These are phyloP conservation scores for Columba livia DNA, from an alignment of 2,113 vertebrate genomes.

Conservation along the genomic window DNA sequence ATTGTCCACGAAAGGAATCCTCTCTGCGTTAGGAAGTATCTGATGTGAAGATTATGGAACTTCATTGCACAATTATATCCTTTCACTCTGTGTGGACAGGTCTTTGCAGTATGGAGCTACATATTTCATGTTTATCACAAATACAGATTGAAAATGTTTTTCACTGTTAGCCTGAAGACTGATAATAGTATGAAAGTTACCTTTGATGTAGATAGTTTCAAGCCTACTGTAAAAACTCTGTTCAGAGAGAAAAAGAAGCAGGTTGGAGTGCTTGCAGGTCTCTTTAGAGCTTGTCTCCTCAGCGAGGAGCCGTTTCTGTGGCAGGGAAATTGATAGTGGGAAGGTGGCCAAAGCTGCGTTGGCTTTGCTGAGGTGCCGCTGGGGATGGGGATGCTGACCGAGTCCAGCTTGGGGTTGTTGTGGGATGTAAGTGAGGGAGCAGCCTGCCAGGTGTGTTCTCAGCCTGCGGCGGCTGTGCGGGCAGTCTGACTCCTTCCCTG, in stretches of 20 bases:
- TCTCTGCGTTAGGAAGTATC: neutral
- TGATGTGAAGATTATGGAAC: neutral
- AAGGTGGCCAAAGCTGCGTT: neutral
- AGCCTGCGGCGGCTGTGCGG: neutral
- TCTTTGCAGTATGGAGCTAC: neutral
- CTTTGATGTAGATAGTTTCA: neutral
- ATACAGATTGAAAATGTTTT: neutral
- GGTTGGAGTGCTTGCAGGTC: neutral
- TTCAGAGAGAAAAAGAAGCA: neutral
- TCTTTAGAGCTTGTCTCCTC: neutral
- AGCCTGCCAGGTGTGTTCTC: neutral
- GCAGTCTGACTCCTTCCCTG: accelerated
- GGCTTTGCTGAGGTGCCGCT: neutral
- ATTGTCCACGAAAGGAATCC: neutral
- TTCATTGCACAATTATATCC: neutral
- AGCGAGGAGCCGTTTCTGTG: neutral
- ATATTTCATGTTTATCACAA: neutral
- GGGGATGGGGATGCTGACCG: neutral
- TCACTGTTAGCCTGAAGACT: neutral
- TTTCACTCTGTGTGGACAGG: neutral
- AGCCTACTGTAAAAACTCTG: neutral
- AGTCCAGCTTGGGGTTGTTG: neutral
- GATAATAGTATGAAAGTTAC: neutral
- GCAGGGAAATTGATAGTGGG: neutral
- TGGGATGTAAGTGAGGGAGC: neutral